Base-by-base conservation (phyloP, 2,113 vertebrate genomes). In the Chamaetylas fuelleborni region DNA sequence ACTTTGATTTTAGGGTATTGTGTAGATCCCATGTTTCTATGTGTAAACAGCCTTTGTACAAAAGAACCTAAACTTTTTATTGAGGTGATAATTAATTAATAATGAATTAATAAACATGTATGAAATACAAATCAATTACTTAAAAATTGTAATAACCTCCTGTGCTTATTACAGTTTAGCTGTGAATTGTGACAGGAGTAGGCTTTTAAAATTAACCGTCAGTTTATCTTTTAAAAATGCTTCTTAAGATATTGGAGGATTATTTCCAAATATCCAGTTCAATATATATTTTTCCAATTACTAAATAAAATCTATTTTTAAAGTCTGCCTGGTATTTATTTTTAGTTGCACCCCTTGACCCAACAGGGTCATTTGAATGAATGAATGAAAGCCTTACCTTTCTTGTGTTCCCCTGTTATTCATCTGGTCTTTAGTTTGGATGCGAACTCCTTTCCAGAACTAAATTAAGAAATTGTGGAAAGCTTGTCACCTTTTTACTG, bases 251-350 rank as follows among this genome's bases (percentile, higher is more conserved):
- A 16, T 65, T 94, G 42, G 36, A 33, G 34, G 22, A 74, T 58
- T 91, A 40, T 84, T 93, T 47, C 58, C 71, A 91, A 50, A 72
- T 81, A 67, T 22, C 29, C 22, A 36, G 4, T 53, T 50, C 33
- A 67, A 28, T 64, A 8, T 80, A 5, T 61, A 42, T 94, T 89
- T 94, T 74, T 57, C 13, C 15, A 82, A 56, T 62, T 80, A 53
- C 14, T 92, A 76, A 96, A 96, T 97, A 96, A 97, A 96, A 84
- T 56, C 5, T 61, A 11, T 90, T 80, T 97, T 81, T 86, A 14
- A 93, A 71, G 15, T 81, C 26, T 92, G 7, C 3, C 16, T 82
- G 8, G 12, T 83, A 17, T 15, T 47, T 66, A 23, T 87, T 56
- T 80, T 53, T 50, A 0, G 8, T 48, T 58, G 7, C 18, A 47